Evolutionary conservation across 1,140 invertebrate genomes (phyloP).

Genomic region (Rhopalosiphum padi): DNA sequence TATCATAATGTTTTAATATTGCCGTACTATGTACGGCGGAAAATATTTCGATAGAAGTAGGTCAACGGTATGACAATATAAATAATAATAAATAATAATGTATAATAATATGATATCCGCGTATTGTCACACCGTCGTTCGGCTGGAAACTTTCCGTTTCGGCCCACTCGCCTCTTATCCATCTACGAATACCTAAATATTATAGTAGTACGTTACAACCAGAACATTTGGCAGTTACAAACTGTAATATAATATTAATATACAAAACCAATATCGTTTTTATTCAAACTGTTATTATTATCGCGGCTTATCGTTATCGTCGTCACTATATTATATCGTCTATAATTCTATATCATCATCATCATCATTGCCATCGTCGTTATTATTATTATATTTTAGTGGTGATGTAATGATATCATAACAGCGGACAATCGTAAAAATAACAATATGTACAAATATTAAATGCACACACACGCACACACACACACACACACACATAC

Average conservation of each 20-base stretch:
- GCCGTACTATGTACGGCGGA: neutral
- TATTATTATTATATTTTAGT: neutral
- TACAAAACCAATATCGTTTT: neutral
- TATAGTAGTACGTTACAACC: neutral
- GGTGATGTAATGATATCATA: neutral
- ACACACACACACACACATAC: too few species aligned
- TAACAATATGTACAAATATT: neutral
- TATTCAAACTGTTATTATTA: neutral
- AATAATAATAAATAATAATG: neutral
- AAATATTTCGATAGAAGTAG: neutral
- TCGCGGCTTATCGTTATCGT: neutral
- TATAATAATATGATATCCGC: neutral
- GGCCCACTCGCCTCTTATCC: neutral
- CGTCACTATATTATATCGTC: too few species aligned
- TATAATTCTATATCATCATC: neutral
- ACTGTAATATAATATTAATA: too few species aligned
- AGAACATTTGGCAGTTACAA: neutral
- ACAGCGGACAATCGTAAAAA: neutral
- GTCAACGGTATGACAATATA: neutral
- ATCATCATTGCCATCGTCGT: neutral
- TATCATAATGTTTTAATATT: neutral
- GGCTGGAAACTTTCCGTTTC: neutral
- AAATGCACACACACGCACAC: too few species aligned
- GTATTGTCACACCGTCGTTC: neutral
- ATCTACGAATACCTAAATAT: neutral